Base-by-base conservation (phyloP, 2,797 vertebrate genomes). In the Eulemur coronatus region DNA sequence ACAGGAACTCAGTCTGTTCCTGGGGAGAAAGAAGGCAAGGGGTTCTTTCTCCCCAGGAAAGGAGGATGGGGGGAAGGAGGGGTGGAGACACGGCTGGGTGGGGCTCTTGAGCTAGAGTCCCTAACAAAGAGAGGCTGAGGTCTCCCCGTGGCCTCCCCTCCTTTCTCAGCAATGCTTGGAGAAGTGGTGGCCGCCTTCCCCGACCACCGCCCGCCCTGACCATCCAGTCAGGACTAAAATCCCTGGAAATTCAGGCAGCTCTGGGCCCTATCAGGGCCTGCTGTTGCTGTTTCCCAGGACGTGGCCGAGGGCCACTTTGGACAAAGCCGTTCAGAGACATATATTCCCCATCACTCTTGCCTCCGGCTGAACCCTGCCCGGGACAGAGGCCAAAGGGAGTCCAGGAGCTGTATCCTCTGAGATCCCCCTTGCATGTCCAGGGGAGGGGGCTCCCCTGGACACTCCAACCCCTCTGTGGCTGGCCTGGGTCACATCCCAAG, bases 1-100 rank as follows among this genome's bases (percentile, higher is more conserved):
- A 97, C 90, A 84, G 84, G 92, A 95, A 92, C 73, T 38, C 33
- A 41, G 65, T 46, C 75, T 55, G 65, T 84, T 93, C 48, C 93
- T 86, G 90, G 80, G 14, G 57, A 95, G 80, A 87, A 89, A 13
- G 46, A 84, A 70, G 67, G 28, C 52, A 2, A 22, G 7, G 24
- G 8, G 10, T 18, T n/a, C n/a, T n/a, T n/a, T n/a, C n/a, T n/a
- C n/a, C n/a, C n/a, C n/a, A n/a, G n/a, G n/a, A n/a, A n/a, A n/a
- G 5, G 63, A 70, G 90, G 57, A 35, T 55, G 48, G 63, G n/a
- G 41, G 63, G 13, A 7, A 1, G 70, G 82, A 70, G 4, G 15
- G 38, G 11, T 38, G 52, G 50, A 57, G 46, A 5, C 43, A 9
- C 33, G 86, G 50, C 55, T 10, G 30, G 26, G 26, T 50, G 67